Evolutionary conservation across 1,140 invertebrate species (phyloP), one percentile per base, ranked within the genome.

Genomic region (Atopsyche davidsoni): DNA sequence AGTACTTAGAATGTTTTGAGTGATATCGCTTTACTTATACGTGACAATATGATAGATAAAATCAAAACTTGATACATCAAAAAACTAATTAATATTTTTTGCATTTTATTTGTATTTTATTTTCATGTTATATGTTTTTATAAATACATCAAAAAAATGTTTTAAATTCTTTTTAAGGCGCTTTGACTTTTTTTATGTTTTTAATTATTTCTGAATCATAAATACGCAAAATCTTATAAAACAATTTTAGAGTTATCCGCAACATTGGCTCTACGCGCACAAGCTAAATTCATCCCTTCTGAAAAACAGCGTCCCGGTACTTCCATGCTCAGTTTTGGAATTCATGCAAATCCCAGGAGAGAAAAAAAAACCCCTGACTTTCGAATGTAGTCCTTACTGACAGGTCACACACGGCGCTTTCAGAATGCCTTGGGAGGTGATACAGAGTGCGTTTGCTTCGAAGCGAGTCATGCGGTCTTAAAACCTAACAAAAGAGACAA

Each of bases 401-500:
- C 24, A 43, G 13, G 25, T 17, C 2, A 7, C 17, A 43, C 10
- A 43, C 2, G 22, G 36, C 36, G 11, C 16, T 41, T 17, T 10
- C n/a, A 7, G 13, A 11, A 22, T 17, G 19, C 14, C 18, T 39
- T 9, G 21, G 36, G 25, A 19, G 18, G 6, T 17, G 11, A 31
- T n/a, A 41, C n/a, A 18, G 46, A 19, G 28, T 43, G 22, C 22
- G 31, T 46, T 19, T 50, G 47, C 22, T 17, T 10, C 38, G 44
- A 43, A 51, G 42, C 46, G 39, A 46, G 25, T 41, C 31, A 35
- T 50, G 48, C 44, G 45, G 48, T 54, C 56, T 58, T 58, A 54
- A 58, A 58, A 57, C 55, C 56, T 58, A 53, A 58, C 56, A 58
- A 54, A 54, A 54, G 47, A 51, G 56, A 58, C 51, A 54, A 46